Conservation (phyloP, 2,797 vertebrate genomes). For the Muraenolepis orangiensis region DNA sequence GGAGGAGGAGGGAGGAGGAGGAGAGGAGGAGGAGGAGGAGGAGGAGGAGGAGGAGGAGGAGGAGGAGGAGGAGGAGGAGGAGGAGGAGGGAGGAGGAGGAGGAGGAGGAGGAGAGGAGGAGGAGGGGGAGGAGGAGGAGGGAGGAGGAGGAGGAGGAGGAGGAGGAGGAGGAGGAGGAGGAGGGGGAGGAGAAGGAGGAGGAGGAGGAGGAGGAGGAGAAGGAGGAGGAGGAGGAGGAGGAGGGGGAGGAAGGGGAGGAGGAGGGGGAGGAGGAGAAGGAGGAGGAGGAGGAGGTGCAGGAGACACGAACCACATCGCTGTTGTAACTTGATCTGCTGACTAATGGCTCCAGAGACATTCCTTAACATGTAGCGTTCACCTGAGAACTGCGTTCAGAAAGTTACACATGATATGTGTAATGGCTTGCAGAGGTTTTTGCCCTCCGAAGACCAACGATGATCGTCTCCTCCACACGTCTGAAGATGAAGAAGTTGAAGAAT, state of each 20-base stretch:
- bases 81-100: background rate
- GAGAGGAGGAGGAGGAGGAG: background rate
- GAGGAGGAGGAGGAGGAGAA: background rate
- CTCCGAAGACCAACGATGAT: background rate
- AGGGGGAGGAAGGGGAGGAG: no score
- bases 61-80: background rate
- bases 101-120: background rate
- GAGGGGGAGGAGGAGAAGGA: background rate
- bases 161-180: background rate
- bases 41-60: background rate
- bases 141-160: background rate
- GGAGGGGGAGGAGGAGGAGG: background rate
- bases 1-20: no score
- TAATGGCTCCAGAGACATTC: slow-evolving; percentile 18
- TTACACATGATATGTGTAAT: background rate
- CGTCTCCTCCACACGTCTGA: background rate
- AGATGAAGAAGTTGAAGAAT: no score
- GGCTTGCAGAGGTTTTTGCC: background rate
- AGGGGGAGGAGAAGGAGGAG: no score
- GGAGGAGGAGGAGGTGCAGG: background rate
- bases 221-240: background rate
- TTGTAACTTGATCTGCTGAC: slow-evolving; percentile 22
- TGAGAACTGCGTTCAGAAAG: slow-evolving; percentile 2
- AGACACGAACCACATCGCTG: slow-evolving; percentile 2
- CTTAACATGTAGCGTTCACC: background rate